Conservation (phyloP, 2,113 vertebrate genomes). For the Eonycteris spelaea region DNA sequence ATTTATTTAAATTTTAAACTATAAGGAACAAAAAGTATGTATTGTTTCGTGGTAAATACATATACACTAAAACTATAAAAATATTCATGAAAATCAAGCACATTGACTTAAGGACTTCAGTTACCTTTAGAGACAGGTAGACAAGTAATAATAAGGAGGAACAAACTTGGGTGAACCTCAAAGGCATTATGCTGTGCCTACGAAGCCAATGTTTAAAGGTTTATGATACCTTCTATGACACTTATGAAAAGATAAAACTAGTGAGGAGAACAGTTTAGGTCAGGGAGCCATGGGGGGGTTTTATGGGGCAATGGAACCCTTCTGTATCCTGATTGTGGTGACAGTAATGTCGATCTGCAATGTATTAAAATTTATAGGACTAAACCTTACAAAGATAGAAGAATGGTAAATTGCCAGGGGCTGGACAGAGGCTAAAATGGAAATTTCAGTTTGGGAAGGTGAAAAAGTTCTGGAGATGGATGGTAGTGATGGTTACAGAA, state of each 20-base stretch:
- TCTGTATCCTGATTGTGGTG: background rate
- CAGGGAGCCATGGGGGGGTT: background rate
- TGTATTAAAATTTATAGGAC: background rate
- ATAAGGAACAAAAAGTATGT: background rate
- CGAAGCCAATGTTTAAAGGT: background rate
- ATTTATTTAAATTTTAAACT: background rate
- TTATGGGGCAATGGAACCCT: too few relatives aligned
- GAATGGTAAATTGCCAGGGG: background rate
- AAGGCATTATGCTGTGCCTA: fast-evolving
- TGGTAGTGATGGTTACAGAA: background rate
- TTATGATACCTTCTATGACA: background rate
- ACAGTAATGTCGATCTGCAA: background rate
- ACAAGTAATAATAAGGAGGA: background rate
- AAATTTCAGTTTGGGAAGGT: background rate
- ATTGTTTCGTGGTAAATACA: background rate
- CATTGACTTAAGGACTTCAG: background rate
- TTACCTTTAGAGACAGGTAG: background rate
- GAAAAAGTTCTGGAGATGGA: background rate
- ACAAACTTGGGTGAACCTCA: background rate
- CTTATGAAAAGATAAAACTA: background rate
- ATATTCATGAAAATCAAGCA: background rate
- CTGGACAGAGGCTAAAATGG: background rate
- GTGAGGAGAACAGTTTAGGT: background rate
- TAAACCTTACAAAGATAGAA: background rate
- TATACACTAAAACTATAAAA: background rate